These are phyloP conservation scores for Apomyelois bistriatella DNA, from an alignment of 2,888 invertebrate genomes.

Conservation along the genomic window DNA sequence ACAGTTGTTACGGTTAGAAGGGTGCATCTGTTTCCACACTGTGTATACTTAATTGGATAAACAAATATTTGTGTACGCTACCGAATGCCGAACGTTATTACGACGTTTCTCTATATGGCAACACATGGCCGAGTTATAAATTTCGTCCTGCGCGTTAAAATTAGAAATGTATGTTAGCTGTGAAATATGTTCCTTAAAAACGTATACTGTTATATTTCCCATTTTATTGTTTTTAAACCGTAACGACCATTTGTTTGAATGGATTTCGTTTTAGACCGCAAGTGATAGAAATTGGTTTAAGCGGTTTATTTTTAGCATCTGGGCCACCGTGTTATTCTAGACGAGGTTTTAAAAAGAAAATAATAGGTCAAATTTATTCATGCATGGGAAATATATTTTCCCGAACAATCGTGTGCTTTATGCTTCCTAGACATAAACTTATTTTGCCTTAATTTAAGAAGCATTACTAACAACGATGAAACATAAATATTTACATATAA, in stretches of 20 bases:
- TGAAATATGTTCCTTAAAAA: slow-evolving; percentile 72
- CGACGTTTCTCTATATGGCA: slow-evolving; percentile 59
- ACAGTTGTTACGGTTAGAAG: neutral
- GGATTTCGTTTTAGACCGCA: neutral
- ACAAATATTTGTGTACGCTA: slow-evolving; percentile 45
- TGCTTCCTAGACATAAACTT: too few relatives aligned
- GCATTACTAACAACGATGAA: too few relatives aligned
- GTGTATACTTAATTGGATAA: slow-evolving; percentile 31
- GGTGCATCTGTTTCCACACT: slow-evolving; percentile 11
- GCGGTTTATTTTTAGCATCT: too few relatives aligned
- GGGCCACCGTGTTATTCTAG: too few relatives aligned
- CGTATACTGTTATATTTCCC: slow-evolving; percentile 60
- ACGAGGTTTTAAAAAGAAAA: too few relatives aligned
- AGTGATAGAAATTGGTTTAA: too few relatives aligned
- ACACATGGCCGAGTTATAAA: slow-evolving; percentile 72
- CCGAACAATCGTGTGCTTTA: too few relatives aligned
- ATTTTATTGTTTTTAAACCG: slow-evolving; percentile 45
- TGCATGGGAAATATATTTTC: too few relatives aligned
- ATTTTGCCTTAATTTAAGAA: too few relatives aligned
- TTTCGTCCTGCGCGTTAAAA: slow-evolving; percentile 70
- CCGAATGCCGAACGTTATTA: slow-evolving; percentile 61
- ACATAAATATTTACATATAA: too few relatives aligned
- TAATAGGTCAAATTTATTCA: too few relatives aligned
- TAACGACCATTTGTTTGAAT: slow-evolving; percentile 27
- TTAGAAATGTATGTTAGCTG: slow-evolving; percentile 69